Percentiles rank a stretch among this genome's conserved stretches.
phyloP scores from a whole-genome alignment of 2,797 vertebrate species.

The Falco berigora region DNA sequence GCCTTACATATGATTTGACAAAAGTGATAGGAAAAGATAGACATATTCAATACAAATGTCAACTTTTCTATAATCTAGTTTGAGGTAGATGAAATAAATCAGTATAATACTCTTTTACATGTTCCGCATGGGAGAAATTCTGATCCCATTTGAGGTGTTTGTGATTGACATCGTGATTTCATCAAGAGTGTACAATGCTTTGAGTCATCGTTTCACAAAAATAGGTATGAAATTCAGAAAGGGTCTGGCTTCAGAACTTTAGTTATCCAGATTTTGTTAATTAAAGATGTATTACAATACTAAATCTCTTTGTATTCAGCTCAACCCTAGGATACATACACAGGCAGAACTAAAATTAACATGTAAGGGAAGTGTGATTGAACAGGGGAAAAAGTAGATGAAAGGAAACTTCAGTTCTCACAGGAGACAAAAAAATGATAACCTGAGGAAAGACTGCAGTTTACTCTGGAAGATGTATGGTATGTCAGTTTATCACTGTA shows the following conservation, averaged over 20 bases:
- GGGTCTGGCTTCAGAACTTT: background rate
- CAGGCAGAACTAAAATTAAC: background rate
- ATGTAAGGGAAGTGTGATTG: background rate
- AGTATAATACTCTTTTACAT: background rate
- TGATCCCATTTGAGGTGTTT: background rate
- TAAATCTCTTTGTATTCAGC: background rate
- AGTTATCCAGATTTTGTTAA: background rate
- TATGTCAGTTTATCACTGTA: slow-evolving; percentile 6
- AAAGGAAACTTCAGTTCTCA: background rate
- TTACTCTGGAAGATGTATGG: slow-evolving; percentile 6
- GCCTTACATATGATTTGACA: background rate
- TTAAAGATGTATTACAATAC: background rate
- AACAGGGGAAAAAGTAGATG: background rate
- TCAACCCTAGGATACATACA: background rate
- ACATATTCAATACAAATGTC: background rate
- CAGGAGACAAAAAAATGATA: slow-evolving; percentile 9
- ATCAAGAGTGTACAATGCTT: background rate
- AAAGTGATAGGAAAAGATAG: background rate
- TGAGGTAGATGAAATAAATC: background rate
- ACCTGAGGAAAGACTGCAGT: slow-evolving; percentile 1
- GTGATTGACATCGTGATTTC: background rate
- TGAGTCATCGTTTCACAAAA: background rate
- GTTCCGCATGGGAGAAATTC: background rate
- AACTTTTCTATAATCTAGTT: background rate
- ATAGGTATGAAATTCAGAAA: background rate